Evolutionary conservation across 1,140 invertebrate genomes (phyloP).

Genomic region (Drosophila tani): DNA sequence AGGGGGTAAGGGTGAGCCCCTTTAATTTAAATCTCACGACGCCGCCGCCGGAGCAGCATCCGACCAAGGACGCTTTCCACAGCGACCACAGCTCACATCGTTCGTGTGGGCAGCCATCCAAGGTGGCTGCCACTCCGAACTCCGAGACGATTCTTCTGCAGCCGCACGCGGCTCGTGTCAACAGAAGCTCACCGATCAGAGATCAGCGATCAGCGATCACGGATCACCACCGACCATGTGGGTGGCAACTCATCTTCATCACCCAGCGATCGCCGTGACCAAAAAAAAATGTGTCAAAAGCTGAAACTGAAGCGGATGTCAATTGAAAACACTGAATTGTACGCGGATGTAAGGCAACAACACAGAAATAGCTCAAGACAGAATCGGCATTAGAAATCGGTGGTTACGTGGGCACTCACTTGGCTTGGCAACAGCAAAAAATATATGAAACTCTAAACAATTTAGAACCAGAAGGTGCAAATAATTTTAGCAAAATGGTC

Average conservation of each 20-base stretch:
- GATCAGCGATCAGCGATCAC: background rate
- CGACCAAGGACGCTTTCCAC: constrained; percentile 71
- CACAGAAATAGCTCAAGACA: constrained; percentile 27
- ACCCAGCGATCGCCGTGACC: constrained; percentile 13
- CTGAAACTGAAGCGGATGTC: constrained; percentile 80
- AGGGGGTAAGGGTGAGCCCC: constrained; percentile 41
- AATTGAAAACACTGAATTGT: constrained; percentile 58
- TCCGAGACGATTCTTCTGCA: constrained; percentile 24
- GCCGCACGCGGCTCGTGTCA: constrained; percentile 56
- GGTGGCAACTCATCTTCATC: constrained; percentile 51
- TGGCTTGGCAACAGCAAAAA: constrained; percentile 24
- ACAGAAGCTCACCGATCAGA: constrained; percentile 30
- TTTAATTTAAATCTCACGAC: constrained; percentile 80
- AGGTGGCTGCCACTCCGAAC: constrained; percentile 28
- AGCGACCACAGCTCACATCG: constrained; percentile 6
- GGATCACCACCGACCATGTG: constrained; percentile 19
- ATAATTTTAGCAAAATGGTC: constrained; percentile 17
- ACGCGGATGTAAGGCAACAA: constrained; percentile 62
- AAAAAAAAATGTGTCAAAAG: constrained; percentile 73
- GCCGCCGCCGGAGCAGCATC: constrained; percentile 4
- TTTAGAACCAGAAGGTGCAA: constrained; percentile 2
- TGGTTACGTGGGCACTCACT: constrained; percentile 23
- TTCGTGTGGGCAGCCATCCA: constrained; percentile 61
- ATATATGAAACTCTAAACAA: background rate
- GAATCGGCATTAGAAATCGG: constrained; percentile 1